Evolutionary conservation across 2,797 vertebrate species (phyloP), one percentile per base, ranked within the genome.

Genomic region (Microchirus variegatus): DNA sequence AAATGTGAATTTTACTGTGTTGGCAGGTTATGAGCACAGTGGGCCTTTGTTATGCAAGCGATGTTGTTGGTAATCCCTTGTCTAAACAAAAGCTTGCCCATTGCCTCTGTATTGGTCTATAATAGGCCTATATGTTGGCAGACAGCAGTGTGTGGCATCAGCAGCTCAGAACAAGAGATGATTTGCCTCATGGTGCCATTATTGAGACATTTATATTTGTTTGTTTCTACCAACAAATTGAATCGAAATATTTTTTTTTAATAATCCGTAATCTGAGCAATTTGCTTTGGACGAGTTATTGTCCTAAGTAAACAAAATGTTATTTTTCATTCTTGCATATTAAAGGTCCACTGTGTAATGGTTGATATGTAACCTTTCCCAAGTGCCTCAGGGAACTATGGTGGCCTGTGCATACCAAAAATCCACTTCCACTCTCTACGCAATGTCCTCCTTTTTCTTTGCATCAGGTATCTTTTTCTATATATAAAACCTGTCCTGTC

Each of bases 41-140:
- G 2, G 10, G 10, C 53, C 38, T 63, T 63, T 75, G 46, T 70
- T 40, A 44, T 56, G 37, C 45, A 42, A 53, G 54, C 42, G 12
- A 40, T 53, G 31, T 59, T 62, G 46, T 61, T 58, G 42, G 48
- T 72, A 58, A 75, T 61, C 52, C 44, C 9, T 11, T 26, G 37
- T 48, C 36, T 44, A 62, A 68, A 77, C 70, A 63, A 74, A 66
- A 42, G 44, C 48, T 40, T 59, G 38, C 54, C 61, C 51, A 51
- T 52, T 69, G 64, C 67, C 67, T 49, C 43, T 53, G 57, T 66
- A 43, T 59, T 68, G 59, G 50, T 46, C 63, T 18, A 54, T 70
- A 48, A 18, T 52, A 68, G 59, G 62, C 64, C 44, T 70, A 12
- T 69, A 66, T 63, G 65, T 69, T 63, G 73, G 57, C 73, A 75